Evolutionary conservation across 2,113 vertebrate genomes (phyloP).

Genomic region (Corythoichthys intestinalis): DNA sequence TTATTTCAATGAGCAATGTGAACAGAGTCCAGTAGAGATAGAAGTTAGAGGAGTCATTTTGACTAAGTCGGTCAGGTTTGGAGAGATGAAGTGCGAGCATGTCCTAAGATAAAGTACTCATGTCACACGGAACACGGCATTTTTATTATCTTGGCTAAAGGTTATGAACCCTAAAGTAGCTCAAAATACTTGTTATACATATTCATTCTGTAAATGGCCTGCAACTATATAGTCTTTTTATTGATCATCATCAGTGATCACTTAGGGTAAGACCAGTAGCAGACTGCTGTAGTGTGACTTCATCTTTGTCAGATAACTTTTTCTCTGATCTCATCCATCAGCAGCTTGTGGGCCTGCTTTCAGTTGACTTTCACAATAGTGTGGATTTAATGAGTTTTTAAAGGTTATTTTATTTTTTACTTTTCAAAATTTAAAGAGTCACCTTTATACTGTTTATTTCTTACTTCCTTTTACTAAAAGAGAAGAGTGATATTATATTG

Average conservation of each 20-base stretch:
- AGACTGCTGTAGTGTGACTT: constrained; percentile 13
- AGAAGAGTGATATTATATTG: background rate
- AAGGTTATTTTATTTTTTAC: background rate
- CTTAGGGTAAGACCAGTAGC: constrained; percentile 14
- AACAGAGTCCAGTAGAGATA: too few relatives aligned
- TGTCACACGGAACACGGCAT: constrained; percentile 25
- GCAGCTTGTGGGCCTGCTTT: constrained; percentile 17
- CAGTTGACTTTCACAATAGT: background rate
- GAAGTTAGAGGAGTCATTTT: too few relatives aligned
- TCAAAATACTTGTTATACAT: constrained; percentile 2
- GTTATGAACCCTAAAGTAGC: constrained; percentile 10
- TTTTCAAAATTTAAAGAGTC: background rate
- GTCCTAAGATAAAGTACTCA: background rate
- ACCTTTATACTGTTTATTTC: background rate
- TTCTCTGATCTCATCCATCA: constrained; percentile 41
- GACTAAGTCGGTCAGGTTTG: too few relatives aligned
- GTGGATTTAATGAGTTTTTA: constrained; percentile 9
- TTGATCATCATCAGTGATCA: constrained; percentile 28
- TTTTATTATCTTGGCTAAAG: constrained; percentile 22
- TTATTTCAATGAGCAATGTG: too few relatives aligned
- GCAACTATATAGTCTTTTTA: constrained; percentile 8
- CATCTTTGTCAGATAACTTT: constrained; percentile 33
- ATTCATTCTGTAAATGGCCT: constrained; percentile 7
- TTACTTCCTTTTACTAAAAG: background rate
- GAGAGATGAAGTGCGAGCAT: too few relatives aligned